These are phyloP conservation scores for Busseola fusca DNA, from an alignment of 2,888 invertebrate species.

Conservation along the genomic window DNA sequence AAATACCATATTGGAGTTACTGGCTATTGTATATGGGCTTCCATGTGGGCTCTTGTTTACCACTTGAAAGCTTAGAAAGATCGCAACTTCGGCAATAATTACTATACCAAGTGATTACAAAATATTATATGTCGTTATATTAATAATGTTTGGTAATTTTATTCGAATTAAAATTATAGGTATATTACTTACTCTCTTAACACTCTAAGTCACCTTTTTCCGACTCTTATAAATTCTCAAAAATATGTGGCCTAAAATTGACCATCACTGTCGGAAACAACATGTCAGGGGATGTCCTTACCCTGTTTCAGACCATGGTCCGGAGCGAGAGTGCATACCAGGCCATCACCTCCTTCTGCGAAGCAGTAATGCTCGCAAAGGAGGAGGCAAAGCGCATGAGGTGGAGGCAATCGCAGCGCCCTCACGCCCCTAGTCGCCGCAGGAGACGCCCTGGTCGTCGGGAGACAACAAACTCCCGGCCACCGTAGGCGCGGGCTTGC, in stretches of 20 bases:
- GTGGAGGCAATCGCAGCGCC: no score
- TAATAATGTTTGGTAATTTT: neutral
- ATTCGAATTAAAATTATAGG: neutral
- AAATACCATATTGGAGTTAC: constrained; percentile 12
- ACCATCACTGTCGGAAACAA: neutral
- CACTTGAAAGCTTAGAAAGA: neutral
- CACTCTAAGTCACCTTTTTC: neutral
- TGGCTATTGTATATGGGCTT: neutral
- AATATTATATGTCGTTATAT: neutral
- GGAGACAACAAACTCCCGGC: no score
- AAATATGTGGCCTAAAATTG: neutral
- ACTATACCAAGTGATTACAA: neutral
- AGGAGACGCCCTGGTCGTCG: no score
- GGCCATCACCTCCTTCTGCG: no score
- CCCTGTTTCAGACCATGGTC: no score
- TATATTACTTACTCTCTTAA: neutral
- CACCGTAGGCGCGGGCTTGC: no score
- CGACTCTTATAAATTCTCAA: neutral
- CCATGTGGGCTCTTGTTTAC: neutral
- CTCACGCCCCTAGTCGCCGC: no score
- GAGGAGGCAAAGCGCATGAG: no score
- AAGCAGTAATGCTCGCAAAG: no score
- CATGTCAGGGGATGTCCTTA: neutral
- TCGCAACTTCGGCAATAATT: neutral
- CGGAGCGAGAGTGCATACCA: no score